phyloP scores from a whole-genome alignment of 2,113 vertebrate genomes.

The Cryptomyrus ogoouensis region DNA sequence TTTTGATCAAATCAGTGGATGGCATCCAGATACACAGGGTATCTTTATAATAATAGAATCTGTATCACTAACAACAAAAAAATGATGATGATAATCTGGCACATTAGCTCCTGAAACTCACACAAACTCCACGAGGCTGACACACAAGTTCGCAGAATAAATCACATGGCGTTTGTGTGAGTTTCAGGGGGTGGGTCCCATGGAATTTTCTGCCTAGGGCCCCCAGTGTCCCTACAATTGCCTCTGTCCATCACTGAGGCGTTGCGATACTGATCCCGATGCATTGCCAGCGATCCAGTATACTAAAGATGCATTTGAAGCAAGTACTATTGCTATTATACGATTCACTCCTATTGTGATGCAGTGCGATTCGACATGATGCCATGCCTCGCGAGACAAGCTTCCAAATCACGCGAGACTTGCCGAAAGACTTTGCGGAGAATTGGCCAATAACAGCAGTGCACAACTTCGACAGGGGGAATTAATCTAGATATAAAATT shows the following conservation, averaged over 20 bases:
- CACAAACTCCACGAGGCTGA: slow-evolving; percentile 5
- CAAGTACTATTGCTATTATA: not conserved
- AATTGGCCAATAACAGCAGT: not conserved
- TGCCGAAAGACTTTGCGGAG: not conserved
- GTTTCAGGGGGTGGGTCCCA: too few species aligned
- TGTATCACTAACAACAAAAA: slow-evolving; percentile 18
- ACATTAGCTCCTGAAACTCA: slow-evolving; percentile 5
- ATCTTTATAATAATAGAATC: slow-evolving; percentile 19
- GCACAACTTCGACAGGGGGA: not conserved
- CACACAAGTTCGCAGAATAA: not conserved
- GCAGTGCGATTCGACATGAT: not conserved
- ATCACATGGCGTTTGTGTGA: not conserved
- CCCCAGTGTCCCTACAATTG: not conserved
- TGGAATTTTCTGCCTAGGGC: too few species aligned
- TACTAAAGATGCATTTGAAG: not conserved
- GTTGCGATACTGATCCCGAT: not conserved
- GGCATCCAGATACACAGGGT: slow-evolving; percentile 13
- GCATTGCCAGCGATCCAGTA: not conserved
- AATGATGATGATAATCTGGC: slow-evolving; percentile 16
- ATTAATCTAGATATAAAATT: not conserved
- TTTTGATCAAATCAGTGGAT: not conserved
- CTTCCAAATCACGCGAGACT: not conserved
- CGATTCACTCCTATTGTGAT: not conserved
- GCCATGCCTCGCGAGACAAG: not conserved
- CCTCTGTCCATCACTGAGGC: not conserved